Conservation (phyloP, 2,113 vertebrate genomes). For the Eira barbara region DNA sequence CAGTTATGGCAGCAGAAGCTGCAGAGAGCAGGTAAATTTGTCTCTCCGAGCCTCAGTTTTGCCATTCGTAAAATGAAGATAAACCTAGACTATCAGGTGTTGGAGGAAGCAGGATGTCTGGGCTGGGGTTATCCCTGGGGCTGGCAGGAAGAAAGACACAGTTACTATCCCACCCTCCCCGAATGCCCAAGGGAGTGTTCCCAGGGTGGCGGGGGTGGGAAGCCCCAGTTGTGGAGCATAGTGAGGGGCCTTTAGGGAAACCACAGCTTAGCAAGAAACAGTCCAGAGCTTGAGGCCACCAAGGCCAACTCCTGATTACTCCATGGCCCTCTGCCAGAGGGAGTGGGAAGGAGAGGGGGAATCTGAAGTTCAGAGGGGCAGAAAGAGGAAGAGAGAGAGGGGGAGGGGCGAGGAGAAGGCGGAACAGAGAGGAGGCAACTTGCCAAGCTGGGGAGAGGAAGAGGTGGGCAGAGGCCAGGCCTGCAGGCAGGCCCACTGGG, state of each 20-base stretch:
- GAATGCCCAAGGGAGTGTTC: background rate
- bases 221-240: background rate
- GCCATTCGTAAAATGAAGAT: background rate
- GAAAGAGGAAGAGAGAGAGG: conserved; percentile 63
- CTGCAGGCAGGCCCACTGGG: accelerated
- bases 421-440: conserved; percentile 33
- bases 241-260: background rate
- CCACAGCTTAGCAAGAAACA: background rate
- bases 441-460: conserved; percentile 12
- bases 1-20: background rate
- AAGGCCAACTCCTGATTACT: background rate
- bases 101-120: background rate
- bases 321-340: background rate
- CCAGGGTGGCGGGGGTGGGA: no score
- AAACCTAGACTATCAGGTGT: background rate
- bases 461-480: background rate
- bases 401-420: background rate
- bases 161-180: background rate
- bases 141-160: background rate
- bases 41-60: background rate
- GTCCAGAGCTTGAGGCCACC: background rate
- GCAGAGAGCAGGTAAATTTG: background rate
- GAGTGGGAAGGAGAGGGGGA: background rate
- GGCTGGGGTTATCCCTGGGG: background rate
- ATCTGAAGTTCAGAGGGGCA: conserved; percentile 14